Evolutionary conservation across 2,888 invertebrate species (phyloP).

Genomic region (Sepioteuthis lessoniana): DNA sequence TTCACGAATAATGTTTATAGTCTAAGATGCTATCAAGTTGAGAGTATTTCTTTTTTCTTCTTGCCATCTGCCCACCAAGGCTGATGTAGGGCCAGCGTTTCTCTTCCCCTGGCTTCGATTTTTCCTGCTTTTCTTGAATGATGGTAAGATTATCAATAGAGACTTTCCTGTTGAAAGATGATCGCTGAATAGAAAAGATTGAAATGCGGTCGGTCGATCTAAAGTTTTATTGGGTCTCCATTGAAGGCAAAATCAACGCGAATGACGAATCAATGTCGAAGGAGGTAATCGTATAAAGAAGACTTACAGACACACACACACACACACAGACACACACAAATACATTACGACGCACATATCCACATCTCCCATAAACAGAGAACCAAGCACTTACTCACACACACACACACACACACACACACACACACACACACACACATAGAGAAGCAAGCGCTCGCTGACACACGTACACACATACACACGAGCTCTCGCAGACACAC

Average conservation of each 20-base stretch:
- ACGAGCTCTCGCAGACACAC: no score
- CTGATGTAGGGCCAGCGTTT: background rate
- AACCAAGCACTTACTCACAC: no score
- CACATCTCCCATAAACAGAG: no score
- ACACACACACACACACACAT: no score
- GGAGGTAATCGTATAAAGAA: no score
- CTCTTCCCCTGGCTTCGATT: background rate
- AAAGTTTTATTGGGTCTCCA: background rate
- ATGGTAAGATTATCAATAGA: background rate
- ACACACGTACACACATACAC: no score
- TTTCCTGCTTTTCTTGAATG: background rate
- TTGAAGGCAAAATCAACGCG: background rate
- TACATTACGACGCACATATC: no score
- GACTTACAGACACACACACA: no score
- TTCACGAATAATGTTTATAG: background rate
- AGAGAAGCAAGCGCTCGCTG: no score
- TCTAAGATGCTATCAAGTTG: background rate
- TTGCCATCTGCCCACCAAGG: background rate
- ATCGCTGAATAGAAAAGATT: background rate
- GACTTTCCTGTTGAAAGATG: background rate
- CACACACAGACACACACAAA: no score
- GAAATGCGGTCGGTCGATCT: background rate
- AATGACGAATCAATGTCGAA: background rate
- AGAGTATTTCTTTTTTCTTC: background rate
- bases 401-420: no score